These are phyloP conservation scores for Camptogramma bilineatum DNA, from an alignment of 2,888 invertebrate species.

Conservation along the genomic window DNA sequence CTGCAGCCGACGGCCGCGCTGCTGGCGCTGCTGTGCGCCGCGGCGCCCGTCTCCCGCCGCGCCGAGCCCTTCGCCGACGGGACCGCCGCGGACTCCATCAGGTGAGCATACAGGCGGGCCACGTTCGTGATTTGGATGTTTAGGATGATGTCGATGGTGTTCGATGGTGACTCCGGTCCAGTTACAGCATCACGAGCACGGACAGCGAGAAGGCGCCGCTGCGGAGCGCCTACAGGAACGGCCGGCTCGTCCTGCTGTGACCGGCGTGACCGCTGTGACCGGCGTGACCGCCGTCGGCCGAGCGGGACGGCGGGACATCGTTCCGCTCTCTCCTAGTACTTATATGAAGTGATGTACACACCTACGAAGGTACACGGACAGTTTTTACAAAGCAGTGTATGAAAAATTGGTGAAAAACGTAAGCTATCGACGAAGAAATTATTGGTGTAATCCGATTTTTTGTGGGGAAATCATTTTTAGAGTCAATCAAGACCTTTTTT, in stretches of 20 bases:
- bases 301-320: too few species aligned
- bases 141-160: not conserved
- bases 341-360: too few species aligned
- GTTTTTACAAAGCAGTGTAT: too few species aligned
- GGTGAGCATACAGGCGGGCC: conserved; percentile 4
- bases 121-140: not conserved
- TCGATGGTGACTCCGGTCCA: not conserved
- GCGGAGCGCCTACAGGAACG: conserved; percentile 56
- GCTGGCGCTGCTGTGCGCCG: conserved; percentile 53
- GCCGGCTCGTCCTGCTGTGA: conserved; percentile 59
- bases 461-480: too few species aligned
- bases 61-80: conserved; percentile 8
- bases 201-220: conserved; percentile 53
- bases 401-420: too few species aligned
- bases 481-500: too few species aligned
- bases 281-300: too few species aligned
- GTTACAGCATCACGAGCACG: conserved; percentile 36
- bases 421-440: too few species aligned
- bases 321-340: too few species aligned
- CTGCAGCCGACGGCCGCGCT: conserved; percentile 54
- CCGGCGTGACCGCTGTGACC: too few species aligned
- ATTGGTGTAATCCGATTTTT: too few species aligned
- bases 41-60: conserved; percentile 19
- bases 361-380: too few species aligned
- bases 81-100: conserved; percentile 30